Base-by-base conservation (phyloP, 2,797 vertebrate species). In the Hydrophis major region DNA sequence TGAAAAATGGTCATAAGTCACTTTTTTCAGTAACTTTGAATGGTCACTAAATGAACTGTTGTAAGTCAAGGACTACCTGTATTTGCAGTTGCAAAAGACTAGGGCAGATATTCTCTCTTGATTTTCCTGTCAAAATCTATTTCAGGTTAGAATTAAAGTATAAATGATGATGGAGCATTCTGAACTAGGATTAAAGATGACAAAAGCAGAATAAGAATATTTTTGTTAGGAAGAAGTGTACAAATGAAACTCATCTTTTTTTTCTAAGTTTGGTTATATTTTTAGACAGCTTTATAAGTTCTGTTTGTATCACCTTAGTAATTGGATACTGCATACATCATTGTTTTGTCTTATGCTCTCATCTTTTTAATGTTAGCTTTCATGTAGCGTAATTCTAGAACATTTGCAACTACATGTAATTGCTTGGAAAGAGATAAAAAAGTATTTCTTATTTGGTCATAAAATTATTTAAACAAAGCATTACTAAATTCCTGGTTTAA, bases 401-500 rank as follows among this genome's bases (percentile, higher is more conserved):
- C 88, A 95, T 86, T 61, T 83, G 0, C 16, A 59, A 50, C 11
- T 55, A 37, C 16, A 83, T 83, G 4, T 83, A 14, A 74, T 13
- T 1, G 0, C 8, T 88, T n/a, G 28, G 27, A 69, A 93, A 60
- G 86, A 89, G 50, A 63, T 6, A 7, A 63, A 14, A 91, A 22
- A 92, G 32, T 1, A 61, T 47, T 57, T 87, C 60, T 37, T 91
- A 86, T 8, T 28, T 63, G 61, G 89, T 32, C 60, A 28, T 87
- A 14, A 10, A 13, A 93, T 14, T 66, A 32, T 90, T 1, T 91
- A n/a, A 57, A 69, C 94, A 56, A 90, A 66, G 25, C 8, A 0
- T 86, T 53, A 28, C 47, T 42, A 61, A 63, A 66, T 57, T 90
- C 28, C 89, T 96, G 61, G 93, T 55, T 63, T 10, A 63, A 93